A percentile compares a stretch with the other conserved stretches of the same genome.
phyloP scores from a whole-genome alignment of 2,888 invertebrate species.

The Craniophora ligustri region DNA sequence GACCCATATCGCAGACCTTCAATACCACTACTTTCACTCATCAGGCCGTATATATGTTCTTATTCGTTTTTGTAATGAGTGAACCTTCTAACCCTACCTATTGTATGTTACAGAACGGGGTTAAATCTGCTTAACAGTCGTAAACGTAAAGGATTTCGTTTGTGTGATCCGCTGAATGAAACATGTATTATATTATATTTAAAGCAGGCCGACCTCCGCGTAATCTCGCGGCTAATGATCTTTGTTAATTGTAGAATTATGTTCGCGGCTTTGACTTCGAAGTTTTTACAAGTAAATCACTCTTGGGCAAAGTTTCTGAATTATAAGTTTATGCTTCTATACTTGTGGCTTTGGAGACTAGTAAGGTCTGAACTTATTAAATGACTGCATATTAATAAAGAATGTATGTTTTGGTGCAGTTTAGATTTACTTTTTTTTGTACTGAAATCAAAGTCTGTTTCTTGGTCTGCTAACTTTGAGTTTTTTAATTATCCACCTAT shows the following conservation, averaged over 20 bases:
- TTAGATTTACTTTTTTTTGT: too few species aligned
- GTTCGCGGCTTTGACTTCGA: conserved; percentile 31
- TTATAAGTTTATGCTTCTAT: conserved; percentile 9
- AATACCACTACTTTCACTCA: too few species aligned
- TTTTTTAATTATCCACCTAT: too few species aligned
- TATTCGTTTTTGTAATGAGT: background rate
- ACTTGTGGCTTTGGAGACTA: conserved; percentile 10
- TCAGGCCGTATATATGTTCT: too few species aligned
- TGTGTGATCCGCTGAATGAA: conserved; percentile 39
- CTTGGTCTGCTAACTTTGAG: too few species aligned
- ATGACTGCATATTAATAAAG: too few species aligned
- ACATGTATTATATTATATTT: conserved; percentile 45
- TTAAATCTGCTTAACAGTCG: conserved; percentile 44
- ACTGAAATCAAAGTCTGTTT: too few species aligned
- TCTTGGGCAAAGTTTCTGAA: conserved; percentile 15
- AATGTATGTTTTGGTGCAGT: too few species aligned
- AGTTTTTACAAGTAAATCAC: conserved; percentile 2
- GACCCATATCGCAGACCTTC: background rate
- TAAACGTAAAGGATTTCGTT: conserved; percentile 50
- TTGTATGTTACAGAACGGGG: conserved; percentile 29
- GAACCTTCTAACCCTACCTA: conserved; percentile 6
- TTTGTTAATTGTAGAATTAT: conserved; percentile 46
- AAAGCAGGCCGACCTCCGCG: conserved; percentile 13
- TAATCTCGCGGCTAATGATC: conserved; percentile 40
- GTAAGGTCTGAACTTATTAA: background rate